Conservation (phyloP, 1,140 invertebrate genomes). For the Himalopsyche phryganea region DNA sequence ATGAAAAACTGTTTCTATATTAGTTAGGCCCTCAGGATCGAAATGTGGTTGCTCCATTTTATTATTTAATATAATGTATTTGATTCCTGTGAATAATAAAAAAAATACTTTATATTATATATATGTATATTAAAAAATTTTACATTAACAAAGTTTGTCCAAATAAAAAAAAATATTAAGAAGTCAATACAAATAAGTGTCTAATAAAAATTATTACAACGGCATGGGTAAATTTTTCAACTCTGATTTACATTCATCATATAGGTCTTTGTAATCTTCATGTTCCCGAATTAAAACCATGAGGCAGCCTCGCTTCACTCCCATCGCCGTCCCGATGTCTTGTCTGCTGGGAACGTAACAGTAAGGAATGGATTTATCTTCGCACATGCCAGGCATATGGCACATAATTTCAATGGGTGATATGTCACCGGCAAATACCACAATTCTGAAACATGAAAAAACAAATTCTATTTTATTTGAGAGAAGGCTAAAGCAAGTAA, state of each 20-base stretch:
- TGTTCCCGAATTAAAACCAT: conserved; percentile 82
- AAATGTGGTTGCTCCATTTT: too few relatives aligned
- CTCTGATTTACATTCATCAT: conserved; percentile 65
- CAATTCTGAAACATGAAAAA: conserved; percentile 66
- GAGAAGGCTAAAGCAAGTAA: too few relatives aligned
- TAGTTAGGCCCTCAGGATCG: too few relatives aligned
- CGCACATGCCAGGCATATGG: conserved; percentile 91
- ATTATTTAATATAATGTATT: too few relatives aligned
- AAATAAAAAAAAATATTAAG: too few relatives aligned
- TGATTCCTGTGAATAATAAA: too few relatives aligned
- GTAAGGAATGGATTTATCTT: conserved; percentile 84
- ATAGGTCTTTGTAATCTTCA: conserved; percentile 75
- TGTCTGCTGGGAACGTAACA: conserved; percentile 85
- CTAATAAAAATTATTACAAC: conserved; percentile 43
- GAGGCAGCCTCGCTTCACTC: conserved; percentile 79
- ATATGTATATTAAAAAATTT: too few relatives aligned
- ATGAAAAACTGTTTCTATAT: too few relatives aligned
- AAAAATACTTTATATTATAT: too few relatives aligned
- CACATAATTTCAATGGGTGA: conserved; percentile 94
- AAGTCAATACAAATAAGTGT: too few relatives aligned
- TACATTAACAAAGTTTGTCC: too few relatives aligned
- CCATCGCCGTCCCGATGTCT: conserved; percentile 86
- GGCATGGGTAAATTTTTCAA: conserved; percentile 60
- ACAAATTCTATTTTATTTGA: too few relatives aligned
- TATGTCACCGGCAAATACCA: conserved; percentile 92